A percentile compares a stretch with the other conserved stretches of the same genome.
Conservation (phyloP, 2,888 invertebrate species). For the Apotomis capreana region DNA sequence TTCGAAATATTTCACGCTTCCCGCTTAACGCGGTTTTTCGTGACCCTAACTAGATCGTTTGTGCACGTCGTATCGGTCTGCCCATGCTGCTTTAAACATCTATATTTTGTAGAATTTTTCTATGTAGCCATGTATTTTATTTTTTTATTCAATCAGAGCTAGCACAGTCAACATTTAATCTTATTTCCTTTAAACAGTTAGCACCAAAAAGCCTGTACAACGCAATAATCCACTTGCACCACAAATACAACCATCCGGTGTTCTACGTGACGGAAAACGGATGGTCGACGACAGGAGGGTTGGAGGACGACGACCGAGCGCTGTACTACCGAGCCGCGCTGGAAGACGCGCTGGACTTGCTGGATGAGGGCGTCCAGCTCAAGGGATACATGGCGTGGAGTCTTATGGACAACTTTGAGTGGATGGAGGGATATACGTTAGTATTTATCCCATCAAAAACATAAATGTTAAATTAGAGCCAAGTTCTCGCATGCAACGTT, state of each 20-base stretch:
- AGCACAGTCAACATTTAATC: no score
- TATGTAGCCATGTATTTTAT: no score
- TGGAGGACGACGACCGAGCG: conserved; percentile 76
- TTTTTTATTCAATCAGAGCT: no score
- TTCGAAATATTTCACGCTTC: no score
- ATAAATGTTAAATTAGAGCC: no score
- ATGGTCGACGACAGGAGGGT: conserved; percentile 74
- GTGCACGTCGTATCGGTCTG: no score
- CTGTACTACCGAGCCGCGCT: conserved; percentile 71
- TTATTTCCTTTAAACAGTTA: conserved; percentile 55
- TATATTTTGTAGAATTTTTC: no score
- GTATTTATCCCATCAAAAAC: no score
- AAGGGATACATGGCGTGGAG: conserved; percentile 85
- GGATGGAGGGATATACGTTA: conserved; percentile 79
- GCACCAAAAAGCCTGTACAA: conserved; percentile 84
- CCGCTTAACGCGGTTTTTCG: no score
- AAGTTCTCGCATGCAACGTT: no score
- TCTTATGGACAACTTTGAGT: conserved; percentile 87
- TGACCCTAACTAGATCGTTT: no score
- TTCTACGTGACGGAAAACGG: conserved; percentile 86
- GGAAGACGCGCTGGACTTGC: conserved; percentile 64
- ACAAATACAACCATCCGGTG: conserved; percentile 74
- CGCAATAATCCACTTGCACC: conserved; percentile 75
- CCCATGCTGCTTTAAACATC: no score
- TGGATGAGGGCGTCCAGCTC: conserved; percentile 74